Base-by-base conservation (phyloP, 2,797 vertebrate species). In the Arctocebus calabarensis region DNA sequence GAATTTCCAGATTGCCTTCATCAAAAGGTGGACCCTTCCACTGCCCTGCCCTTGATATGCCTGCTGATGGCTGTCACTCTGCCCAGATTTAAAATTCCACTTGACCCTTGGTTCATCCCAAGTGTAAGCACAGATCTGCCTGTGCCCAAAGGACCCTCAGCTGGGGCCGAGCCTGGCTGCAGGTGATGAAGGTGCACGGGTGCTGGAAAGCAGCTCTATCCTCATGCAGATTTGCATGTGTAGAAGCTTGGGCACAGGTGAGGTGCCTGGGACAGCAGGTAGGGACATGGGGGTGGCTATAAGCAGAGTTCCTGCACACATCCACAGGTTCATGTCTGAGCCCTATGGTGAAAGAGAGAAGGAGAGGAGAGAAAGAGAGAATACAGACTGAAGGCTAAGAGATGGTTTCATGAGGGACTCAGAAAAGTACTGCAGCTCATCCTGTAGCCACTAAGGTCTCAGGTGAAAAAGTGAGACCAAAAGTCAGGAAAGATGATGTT, bases 121-220 rank as follows among this genome's bases (percentile, higher is more conserved):
- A 17, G 43, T 11, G 3, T 25, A 64, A 59, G 25, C 13, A 3
- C 22, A 84, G n/a, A 83, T 48, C 17, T 19, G 2, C 14, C 57
- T 40, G 12, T 64, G 23, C 34, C 32, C 57, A 70, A 48, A 84
- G 40, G 7, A 20, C 20, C 22, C 40, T 91, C 23, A 68, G 62
- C 17, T 22, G 57, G 55, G 23, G 8, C 1, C 14, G 2, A 22
- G 52, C 45, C n/a, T 37, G 20, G 27, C 37, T 34, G 27, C 8
- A 7, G 4, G 5, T 1, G 3, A 55, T 64, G 71, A 55, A 32
- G 8, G 0, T 22, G 27, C 23, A 27, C 57, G 25, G 25, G 0
- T 37, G 55, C 6, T 23, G 2, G 55, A 34, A 66, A 5, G 52
- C 59, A 13, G n/a, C 37, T 34, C 5, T 59, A 45, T 59, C 32